Base-by-base conservation (phyloP, 1,140 invertebrate genomes). In the Aphelenchoides avenae region DNA sequence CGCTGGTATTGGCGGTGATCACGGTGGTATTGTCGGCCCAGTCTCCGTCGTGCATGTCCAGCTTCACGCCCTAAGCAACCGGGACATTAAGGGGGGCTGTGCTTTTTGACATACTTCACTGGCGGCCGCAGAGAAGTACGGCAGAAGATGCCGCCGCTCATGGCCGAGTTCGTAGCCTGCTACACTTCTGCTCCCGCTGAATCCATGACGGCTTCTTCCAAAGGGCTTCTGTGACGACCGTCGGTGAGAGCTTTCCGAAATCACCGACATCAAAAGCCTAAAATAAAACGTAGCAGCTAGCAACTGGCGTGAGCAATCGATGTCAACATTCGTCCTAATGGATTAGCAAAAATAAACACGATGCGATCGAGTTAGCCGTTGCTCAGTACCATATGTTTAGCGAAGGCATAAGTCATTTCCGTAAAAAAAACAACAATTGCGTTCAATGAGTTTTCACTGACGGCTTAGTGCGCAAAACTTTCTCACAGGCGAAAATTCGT, bases 11-110 rank as follows among this genome's bases (percentile, higher is more conserved):
- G 2, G 43, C 62, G 20, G 61, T 64, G 13, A 63, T 44, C 34
- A 68, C 64, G 20, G 61, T 64, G 9, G 57, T 64, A 22, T 64
- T 68, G 31, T 64, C 61, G 2, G 18, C 59, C 47, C 58, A 61
- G n/a, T 59, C 27, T 34, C 64, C 61, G 18, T 64, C 59, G 5
- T 13, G 24, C 18, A 20, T 26, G 53, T 60, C 53, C 29, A 31
- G 27, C 22, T 67, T 64, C 7, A 52, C 30, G 27, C 50, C 20
- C 37, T 52, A 52, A 52, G 26, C 30, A 11, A 22, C n/a, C 15
- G 11, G 20, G 20, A 49, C 22, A 6, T 13, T 20, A 53, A 49
- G 11, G 48, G n/a, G 48, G 3, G 18, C 15, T 52, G 20, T 51
- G 4, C 31, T n/a, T 26, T 55, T 13, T 5, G 15, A n/a, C 40